Evolutionary conservation across 2,113 vertebrate genomes (phyloP).

Genomic region (Mustela lutreola): DNA sequence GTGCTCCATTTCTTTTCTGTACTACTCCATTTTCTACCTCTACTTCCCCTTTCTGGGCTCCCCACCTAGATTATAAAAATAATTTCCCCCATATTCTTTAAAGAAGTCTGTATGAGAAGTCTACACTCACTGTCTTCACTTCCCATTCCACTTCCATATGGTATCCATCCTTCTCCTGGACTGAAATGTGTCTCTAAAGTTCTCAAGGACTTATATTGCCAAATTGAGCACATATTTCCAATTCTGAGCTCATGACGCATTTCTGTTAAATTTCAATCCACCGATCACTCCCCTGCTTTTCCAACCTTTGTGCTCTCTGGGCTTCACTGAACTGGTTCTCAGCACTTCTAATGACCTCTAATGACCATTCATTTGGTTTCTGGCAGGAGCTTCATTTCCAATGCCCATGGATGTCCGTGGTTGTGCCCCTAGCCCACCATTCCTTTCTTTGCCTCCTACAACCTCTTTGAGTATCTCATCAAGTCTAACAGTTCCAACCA

Average conservation of each 20-base stretch:
- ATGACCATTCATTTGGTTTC: background rate
- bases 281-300: background rate
- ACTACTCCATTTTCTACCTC: background rate
- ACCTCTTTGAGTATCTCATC: background rate
- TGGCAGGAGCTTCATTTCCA: background rate
- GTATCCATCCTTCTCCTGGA: background rate
- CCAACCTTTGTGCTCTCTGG: background rate
- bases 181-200: background rate
- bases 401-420: background rate
- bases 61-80: background rate
- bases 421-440: background rate
- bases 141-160: background rate
- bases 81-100: constrained; percentile 1
- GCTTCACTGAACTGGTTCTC: background rate
- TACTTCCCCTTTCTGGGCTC: background rate
- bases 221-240: background rate
- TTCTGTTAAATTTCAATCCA: constrained; percentile 3
- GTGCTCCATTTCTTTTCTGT: background rate
- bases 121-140: background rate
- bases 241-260: background rate
- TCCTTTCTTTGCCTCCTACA: background rate
- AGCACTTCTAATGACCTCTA: background rate
- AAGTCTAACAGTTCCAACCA: background rate
- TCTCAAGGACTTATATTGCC: background rate
- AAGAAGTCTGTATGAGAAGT: constrained; percentile 16